Evolutionary conservation across 2,888 invertebrate genomes (phyloP), one percentile per base, ranked within the genome.

Genomic region (Ypsolopha scabrella): DNA sequence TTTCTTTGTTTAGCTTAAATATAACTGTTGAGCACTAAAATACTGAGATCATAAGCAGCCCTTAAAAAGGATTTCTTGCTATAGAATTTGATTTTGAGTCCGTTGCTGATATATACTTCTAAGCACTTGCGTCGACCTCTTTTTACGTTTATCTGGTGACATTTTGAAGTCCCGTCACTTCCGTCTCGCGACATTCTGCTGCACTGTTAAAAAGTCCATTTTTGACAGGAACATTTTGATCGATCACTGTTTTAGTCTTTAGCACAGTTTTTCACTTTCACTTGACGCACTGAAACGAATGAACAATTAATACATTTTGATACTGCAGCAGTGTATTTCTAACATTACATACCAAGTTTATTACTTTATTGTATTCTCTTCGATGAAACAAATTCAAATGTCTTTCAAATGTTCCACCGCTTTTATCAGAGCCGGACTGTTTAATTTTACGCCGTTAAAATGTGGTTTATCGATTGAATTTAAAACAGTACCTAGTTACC

Each of bases 141-240:
- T 75, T 63, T 81, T 80, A 54, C 83, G 79, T 68, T 83, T 86
- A 59, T 80, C 81, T 58, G 76, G 76, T 62, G 83, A 73, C 85
- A 86, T 85, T 57, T 69, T 80, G 73, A 57, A 54, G 52, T 51
- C 55, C 53, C 61, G 71, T 85, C 80, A 85, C 75, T 72, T 71
- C 46, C 52, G 50, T 54, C 59, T 55, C 57, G 51, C 50, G 53
- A 48, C 57, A 55, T 56, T 43, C 8, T 14, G 43, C 6, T 8
- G 13, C 43, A 43, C 14, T 24, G 13, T 43, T 43, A 14, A 14
- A 24, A 9, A 14, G 43, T 11, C 57, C 58, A 62, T 53, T 55
- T 51, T 54, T 51, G 47, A 36, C 24, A 56, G 53, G 55, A 57
- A 64, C 69, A 70, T 70, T 60, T 64, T 68, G 53, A 51, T 56